These are phyloP conservation scores for Tipula lateralis DNA, from an alignment of 2,888 invertebrate species.

Conservation along the genomic window DNA sequence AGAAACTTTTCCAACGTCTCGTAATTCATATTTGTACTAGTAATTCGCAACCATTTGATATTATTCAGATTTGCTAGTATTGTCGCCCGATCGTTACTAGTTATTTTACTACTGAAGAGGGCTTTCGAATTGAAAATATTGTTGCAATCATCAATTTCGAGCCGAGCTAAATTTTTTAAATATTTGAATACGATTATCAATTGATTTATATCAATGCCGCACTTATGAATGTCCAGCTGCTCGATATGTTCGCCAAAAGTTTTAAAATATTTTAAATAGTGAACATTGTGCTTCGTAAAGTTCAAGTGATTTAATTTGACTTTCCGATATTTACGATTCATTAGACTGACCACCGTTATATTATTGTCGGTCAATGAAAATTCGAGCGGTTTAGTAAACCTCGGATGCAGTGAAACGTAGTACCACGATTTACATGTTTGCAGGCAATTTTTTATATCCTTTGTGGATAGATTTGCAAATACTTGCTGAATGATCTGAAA, in stretches of 20 bases:
- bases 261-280: background rate
- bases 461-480: background rate
- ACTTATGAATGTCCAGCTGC: background rate
- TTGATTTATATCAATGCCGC: background rate
- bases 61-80: background rate
- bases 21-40: background rate
- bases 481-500: background rate
- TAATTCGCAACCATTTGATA: background rate
- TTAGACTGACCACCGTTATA: background rate
- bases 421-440: background rate
- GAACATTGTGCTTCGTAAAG: background rate
- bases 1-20: background rate
- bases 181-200: background rate
- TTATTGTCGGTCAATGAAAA: background rate
- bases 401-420: background rate
- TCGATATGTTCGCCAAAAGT: background rate
- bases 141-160: background rate
- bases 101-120: background rate
- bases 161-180: background rate
- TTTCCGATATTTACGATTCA: background rate
- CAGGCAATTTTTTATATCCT: background rate
- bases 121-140: background rate
- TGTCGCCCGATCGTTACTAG: background rate
- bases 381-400: background rate
- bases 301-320: background rate